Conservation (phyloP, 1,140 invertebrate genomes). For the Anoplophora glabripennis region DNA sequence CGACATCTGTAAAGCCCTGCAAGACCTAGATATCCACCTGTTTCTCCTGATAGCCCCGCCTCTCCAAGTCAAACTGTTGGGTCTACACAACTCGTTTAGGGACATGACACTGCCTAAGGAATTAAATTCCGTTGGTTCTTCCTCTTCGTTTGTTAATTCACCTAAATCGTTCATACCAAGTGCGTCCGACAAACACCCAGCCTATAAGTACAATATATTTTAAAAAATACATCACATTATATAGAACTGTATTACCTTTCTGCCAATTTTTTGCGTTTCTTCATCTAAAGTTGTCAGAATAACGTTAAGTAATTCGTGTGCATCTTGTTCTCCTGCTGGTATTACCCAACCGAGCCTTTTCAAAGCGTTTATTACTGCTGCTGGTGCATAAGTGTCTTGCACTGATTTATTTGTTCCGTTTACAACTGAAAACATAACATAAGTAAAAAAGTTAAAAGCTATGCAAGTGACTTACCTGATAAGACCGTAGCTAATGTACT, state of each 20-base stretch:
- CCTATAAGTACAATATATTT: conserved; percentile 46
- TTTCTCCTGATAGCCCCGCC: conserved; percentile 40
- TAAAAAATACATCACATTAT: conserved; percentile 1
- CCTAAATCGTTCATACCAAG: conserved; percentile 51
- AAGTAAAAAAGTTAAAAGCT: background rate
- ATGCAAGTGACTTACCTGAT: conserved; percentile 36
- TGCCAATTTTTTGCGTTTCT: conserved; percentile 62
- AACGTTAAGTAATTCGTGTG: conserved; percentile 87
- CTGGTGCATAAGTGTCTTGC: conserved; percentile 57
- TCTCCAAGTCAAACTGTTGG: conserved; percentile 41
- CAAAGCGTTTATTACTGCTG: conserved; percentile 73
- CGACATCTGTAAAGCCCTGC: conserved; percentile 49
- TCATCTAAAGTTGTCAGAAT: conserved; percentile 82
- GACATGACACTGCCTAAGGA: conserved; percentile 46
- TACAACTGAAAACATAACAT: conserved; percentile 56
- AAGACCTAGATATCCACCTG: conserved; percentile 48
- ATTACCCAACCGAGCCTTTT: conserved; percentile 78
- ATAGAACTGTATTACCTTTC: conserved; percentile 42
- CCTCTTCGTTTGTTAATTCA: conserved; percentile 27
- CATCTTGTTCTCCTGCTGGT: conserved; percentile 86
- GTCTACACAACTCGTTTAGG: conserved; percentile 44
- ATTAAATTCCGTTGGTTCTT: conserved; percentile 33
- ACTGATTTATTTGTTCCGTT: conserved; percentile 73
- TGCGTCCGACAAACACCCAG: conserved; percentile 70
- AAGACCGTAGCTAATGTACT: conserved; percentile 43